Conservation (phyloP, 2,888 invertebrate genomes). For the Spodoptera picta region DNA sequence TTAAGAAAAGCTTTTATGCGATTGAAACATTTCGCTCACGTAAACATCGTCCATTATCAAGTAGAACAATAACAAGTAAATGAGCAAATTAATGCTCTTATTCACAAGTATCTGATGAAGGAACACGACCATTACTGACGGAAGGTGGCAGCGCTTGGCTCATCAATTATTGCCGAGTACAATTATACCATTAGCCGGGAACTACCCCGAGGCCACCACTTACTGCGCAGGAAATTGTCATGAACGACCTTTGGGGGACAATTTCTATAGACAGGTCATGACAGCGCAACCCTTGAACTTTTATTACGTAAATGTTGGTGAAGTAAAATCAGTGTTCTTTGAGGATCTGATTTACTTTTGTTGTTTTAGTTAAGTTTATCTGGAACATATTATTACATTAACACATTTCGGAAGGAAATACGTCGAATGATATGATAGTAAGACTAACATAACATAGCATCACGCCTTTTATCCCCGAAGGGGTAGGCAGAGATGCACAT, state of each 20-base stretch:
- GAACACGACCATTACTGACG: conserved; percentile 67
- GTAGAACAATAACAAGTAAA: conserved; percentile 17
- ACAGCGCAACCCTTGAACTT: conserved; percentile 41
- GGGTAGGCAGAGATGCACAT: too few relatives aligned
- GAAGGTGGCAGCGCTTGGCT: conserved; percentile 71
- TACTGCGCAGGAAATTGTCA: conserved; percentile 67
- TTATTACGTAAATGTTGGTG: conserved; percentile 14
- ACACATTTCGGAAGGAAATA: too few relatives aligned
- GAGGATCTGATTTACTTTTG: background rate
- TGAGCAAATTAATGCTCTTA: conserved; percentile 2
- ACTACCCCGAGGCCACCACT: conserved; percentile 66
- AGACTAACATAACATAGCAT: too few relatives aligned
- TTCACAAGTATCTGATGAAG: conserved; percentile 34
- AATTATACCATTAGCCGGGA: conserved; percentile 77
- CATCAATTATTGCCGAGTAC: conserved; percentile 76
- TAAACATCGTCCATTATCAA: background rate
- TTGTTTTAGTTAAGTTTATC: too few relatives aligned
- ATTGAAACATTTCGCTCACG: too few relatives aligned
- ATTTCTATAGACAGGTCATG: conserved; percentile 29
- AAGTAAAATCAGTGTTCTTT: background rate
- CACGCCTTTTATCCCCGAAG: too few relatives aligned
- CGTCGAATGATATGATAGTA: too few relatives aligned
- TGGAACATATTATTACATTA: too few relatives aligned
- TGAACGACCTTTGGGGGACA: conserved; percentile 59
- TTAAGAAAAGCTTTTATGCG: too few relatives aligned